Conservation (phyloP, 2,888 invertebrate genomes). For the Dryadula phaetusa region DNA sequence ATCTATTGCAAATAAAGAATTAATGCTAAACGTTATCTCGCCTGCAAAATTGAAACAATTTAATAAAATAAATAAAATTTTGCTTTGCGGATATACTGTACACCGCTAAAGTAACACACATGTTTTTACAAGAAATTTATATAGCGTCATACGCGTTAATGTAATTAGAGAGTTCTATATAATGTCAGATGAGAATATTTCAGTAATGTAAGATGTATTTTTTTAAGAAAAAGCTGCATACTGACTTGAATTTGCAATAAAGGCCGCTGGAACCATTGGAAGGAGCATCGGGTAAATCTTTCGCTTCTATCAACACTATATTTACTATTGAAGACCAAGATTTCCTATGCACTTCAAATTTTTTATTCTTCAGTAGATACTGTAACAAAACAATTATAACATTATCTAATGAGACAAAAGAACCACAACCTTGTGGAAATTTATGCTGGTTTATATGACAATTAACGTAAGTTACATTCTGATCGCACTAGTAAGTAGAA, state of each 20-base stretch:
- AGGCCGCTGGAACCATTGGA: conserved; percentile 63
- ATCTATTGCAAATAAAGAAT: too few species aligned
- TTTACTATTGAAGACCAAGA: conserved; percentile 74
- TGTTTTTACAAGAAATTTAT: too few species aligned
- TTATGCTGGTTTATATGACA: not conserved
- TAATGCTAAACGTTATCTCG: too few species aligned
- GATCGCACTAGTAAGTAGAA: not conserved
- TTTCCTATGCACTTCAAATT: conserved; percentile 71
- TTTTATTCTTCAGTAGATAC: conserved; percentile 75
- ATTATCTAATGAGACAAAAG: not conserved
- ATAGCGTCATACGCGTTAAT: too few species aligned
- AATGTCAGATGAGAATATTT: not conserved
- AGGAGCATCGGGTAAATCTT: conserved; percentile 68
- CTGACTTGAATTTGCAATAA: conserved; percentile 79
- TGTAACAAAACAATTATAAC: conserved; percentile 49
- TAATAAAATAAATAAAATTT: too few species aligned
- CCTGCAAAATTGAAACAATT: too few species aligned
- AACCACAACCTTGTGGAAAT: not conserved
- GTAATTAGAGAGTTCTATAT: not conserved
- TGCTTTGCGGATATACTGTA: too few species aligned
- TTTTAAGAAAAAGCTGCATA: conserved; percentile 25
- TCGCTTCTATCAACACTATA: conserved; percentile 74
- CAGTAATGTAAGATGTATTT: not conserved
- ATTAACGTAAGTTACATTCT: conserved; percentile 6
- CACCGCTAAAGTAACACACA: too few species aligned